Evolutionary conservation across 2,113 vertebrate species (phyloP).

Genomic region (Petrocephalus microphthalmus): DNA sequence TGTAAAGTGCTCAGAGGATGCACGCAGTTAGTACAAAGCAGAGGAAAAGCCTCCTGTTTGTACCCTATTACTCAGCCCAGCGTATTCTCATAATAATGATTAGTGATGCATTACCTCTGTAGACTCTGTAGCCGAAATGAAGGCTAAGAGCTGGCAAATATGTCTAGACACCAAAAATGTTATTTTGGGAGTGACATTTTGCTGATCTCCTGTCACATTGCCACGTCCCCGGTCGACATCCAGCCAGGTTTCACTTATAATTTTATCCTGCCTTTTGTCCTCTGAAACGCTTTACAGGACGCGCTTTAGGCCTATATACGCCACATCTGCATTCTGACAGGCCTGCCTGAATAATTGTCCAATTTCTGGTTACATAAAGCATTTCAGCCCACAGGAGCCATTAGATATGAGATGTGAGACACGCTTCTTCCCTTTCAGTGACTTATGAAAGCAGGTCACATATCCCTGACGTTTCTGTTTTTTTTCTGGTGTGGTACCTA

Average conservation of each 20-base stretch:
- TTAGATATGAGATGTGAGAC: background rate
- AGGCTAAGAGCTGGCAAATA: background rate
- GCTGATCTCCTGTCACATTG: background rate
- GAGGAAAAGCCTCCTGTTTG: background rate
- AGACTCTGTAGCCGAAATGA: background rate
- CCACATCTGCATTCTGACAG: background rate
- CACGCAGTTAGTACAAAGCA: background rate
- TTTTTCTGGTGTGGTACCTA: background rate
- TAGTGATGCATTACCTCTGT: background rate
- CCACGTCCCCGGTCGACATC: background rate
- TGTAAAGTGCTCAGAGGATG: background rate
- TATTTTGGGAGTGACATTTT: background rate
- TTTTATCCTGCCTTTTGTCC: constrained; percentile 1
- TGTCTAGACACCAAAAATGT: constrained; percentile 2
- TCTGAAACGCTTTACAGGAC: background rate
- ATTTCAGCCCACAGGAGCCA: background rate
- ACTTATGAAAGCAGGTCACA: background rate
- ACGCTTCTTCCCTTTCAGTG: background rate
- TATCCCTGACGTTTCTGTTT: background rate
- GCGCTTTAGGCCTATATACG: background rate
- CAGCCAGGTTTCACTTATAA: background rate
- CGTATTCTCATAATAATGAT: background rate
- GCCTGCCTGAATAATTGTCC: background rate
- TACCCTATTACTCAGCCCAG: background rate
- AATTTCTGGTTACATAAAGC: background rate